Evolutionary conservation across 2,797 vertebrate species (phyloP).

Genomic region (Fratercula arctica): DNA sequence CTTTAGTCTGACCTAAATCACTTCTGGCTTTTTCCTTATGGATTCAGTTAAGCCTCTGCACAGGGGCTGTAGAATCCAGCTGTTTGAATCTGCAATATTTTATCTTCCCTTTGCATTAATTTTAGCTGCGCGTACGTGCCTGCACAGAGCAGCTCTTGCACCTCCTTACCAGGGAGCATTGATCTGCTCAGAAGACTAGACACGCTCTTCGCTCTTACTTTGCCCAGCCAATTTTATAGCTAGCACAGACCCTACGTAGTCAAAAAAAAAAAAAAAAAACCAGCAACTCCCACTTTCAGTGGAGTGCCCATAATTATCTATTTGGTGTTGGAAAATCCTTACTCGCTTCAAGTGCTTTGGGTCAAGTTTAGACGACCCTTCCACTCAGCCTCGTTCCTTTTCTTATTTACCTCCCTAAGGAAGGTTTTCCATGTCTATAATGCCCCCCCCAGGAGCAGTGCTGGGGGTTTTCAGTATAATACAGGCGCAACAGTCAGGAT

Average conservation of each 20-base stretch:
- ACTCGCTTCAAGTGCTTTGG: neutral
- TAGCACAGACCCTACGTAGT: neutral
- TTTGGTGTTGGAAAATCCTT: neutral
- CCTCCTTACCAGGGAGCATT: neutral
- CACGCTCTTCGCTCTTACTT: neutral
- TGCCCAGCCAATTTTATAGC: neutral
- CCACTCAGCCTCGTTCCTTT: neutral
- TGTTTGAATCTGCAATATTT: neutral
- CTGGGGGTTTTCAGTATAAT: neutral
- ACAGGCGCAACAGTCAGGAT: neutral
- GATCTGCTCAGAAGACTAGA: neutral
- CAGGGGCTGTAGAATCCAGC: neutral
- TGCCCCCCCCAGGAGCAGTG: neutral
- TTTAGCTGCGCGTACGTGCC: rapidly evolving
- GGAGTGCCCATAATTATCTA: neutral
- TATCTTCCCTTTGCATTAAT: neutral
- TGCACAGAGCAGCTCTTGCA: neutral
- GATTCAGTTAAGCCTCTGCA: neutral
- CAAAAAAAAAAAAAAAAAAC: neutral
- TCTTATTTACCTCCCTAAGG: neutral
- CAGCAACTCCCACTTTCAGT: neutral
- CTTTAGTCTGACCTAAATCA: constrained; percentile 11
- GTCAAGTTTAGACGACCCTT: neutral
- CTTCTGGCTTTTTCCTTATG: constrained; percentile 8
- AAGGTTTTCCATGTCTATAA: neutral